Base-by-base conservation (phyloP, 2,113 vertebrate genomes). In the Calidris pugnax region DNA sequence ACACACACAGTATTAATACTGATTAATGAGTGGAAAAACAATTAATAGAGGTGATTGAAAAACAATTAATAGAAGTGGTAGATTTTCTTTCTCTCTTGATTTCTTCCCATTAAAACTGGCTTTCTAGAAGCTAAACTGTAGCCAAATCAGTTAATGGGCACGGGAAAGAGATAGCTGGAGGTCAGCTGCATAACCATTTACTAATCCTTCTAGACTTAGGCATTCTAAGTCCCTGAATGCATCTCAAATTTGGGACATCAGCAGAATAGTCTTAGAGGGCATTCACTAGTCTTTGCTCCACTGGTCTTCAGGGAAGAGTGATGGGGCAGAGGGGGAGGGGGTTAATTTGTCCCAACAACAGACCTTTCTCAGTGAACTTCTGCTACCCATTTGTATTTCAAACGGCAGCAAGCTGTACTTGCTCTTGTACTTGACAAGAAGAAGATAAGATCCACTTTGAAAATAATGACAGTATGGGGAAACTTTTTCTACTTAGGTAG, bases 21-120 rank as follows among this genome's bases (percentile, higher is more conserved):
- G 73, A 87, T 78, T 93, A 86, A 93, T 51, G 39, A 75, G 35
- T 74, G 21, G 37, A 51, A 90, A 95, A 95, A 80, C 57, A 23
- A 48, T 23, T 48, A 48, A 48, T 48, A 48, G 47, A 48, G 21
- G 47, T 48, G 20, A 48, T 48, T 48, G 47, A 22, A 48, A 48
- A 48, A 48, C 21, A 48, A 48, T 22, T 48, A 23, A 48, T 48
- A 23, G 48, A 93, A 87, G 27, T 60, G 30, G 71, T 41, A 75
- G 82, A 81, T 85, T 92, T 89, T 64, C 51, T 88, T 83, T 91
- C 27, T 72, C 7, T 68, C 28, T 93, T 86, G 59, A 77, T 78
- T 79, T 73, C 53, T 93, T 87, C 39, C 51, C 20, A 23, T 68
- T 85, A 67, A 63, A 21, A 51, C 6, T 59, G 32, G 9, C 30